These are phyloP conservation scores for Phalloptychus januarius DNA, from an alignment of 2,797 vertebrate genomes.

Conservation along the genomic window DNA sequence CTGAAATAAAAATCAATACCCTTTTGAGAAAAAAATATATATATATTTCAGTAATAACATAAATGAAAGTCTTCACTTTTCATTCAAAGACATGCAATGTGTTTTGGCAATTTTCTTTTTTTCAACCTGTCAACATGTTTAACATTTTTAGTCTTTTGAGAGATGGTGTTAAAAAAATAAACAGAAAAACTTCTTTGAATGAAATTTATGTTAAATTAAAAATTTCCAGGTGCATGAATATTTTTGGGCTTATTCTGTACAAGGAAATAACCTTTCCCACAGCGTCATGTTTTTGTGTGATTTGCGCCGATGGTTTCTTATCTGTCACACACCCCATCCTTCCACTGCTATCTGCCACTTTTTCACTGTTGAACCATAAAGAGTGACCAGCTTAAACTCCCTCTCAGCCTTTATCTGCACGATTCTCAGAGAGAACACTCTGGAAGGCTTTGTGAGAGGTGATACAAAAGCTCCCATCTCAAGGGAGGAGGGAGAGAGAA, in stretches of 20 bases:
- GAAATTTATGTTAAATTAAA: background rate
- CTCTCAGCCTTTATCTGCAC: constrained; percentile 46
- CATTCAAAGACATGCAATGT: too few relatives aligned
- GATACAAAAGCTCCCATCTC: constrained; percentile 59
- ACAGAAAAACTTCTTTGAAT: background rate
- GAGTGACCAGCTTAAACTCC: constrained; percentile 26
- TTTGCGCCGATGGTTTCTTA: background rate
- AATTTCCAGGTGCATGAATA: background rate
- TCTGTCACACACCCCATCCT: constrained; percentile 1
- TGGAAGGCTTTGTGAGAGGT: constrained; percentile 58
- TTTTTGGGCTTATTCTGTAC: background rate
- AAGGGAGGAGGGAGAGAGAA: constrained; percentile 24
- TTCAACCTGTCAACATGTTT: too few relatives aligned
- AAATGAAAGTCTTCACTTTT: too few relatives aligned
- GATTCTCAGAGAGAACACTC: constrained; percentile 58
- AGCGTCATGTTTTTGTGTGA: constrained; percentile 1
- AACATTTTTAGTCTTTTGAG: too few relatives aligned
- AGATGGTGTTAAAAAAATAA: too few relatives aligned
- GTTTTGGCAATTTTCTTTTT: too few relatives aligned
- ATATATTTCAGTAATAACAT: too few relatives aligned
- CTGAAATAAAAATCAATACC: too few relatives aligned
- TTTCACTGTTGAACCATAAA: constrained; percentile 37
- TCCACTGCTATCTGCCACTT: constrained; percentile 11
- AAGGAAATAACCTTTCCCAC: background rate
- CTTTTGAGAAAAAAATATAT: too few relatives aligned